Conservation (phyloP, 2,113 vertebrate species). For the Sprattus sprattus region DNA sequence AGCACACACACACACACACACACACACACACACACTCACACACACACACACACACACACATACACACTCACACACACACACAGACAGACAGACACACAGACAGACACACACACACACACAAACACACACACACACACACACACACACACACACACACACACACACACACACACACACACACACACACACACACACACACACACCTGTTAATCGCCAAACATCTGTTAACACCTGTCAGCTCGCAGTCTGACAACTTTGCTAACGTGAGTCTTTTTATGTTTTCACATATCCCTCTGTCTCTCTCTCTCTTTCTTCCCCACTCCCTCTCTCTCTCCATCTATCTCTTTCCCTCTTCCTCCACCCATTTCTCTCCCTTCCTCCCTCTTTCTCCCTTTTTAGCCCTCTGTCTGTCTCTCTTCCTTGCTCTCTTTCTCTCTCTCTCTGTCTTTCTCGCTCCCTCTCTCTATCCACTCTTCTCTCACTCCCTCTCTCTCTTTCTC, state of each 20-base stretch:
- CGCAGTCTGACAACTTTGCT: not conserved
- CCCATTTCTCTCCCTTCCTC: too few relatives aligned
- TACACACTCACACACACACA: too few relatives aligned
- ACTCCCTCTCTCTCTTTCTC: constrained; percentile 34
- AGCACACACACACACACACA: too few relatives aligned
- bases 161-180: not conserved
- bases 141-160: constrained; percentile 20
- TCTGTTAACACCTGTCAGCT: not conserved
- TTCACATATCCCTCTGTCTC: not conserved
- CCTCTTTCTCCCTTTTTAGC: not conserved
- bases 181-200: not conserved
- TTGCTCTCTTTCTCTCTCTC: constrained; percentile 41
- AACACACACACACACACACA: constrained; percentile 20
- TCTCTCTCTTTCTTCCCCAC: not conserved
- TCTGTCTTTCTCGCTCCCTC: constrained; percentile 28
- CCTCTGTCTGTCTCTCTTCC: too few relatives aligned
- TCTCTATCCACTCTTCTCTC: constrained; percentile 30
- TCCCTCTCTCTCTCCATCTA: too few relatives aligned
- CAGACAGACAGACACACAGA: not conserved
- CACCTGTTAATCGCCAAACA: not conserved
- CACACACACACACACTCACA: too few relatives aligned
- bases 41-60: too few relatives aligned
- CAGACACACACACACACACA: constrained; percentile 21
- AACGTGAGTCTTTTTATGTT: too few relatives aligned
- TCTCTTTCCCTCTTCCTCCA: too few relatives aligned